These are phyloP conservation scores for Gnatocerus cornutus DNA, from an alignment of 2,888 invertebrate genomes.

Conservation along the genomic window DNA sequence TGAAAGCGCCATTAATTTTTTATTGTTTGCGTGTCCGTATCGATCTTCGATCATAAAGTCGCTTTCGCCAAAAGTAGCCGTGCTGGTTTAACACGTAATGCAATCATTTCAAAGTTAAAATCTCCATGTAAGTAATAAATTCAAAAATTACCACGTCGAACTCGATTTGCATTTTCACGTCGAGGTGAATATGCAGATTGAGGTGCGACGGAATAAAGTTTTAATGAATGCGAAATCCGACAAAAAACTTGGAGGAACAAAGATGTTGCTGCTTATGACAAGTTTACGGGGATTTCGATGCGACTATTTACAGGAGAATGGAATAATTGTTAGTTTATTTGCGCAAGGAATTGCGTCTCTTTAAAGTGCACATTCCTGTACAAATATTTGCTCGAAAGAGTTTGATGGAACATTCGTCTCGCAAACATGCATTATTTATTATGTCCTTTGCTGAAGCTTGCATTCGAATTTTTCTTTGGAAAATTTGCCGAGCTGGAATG, in stretches of 20 bases:
- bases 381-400: slow-evolving; percentile 36
- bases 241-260: background rate
- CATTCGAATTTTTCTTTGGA: slow-evolving; percentile 7
- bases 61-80: slow-evolving; percentile 20
- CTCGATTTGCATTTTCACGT: slow-evolving; percentile 27
- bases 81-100: slow-evolving; percentile 19
- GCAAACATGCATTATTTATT: slow-evolving; percentile 33
- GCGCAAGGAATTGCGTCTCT: slow-evolving; percentile 35
- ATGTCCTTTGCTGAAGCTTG: background rate
- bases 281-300: too few relatives aligned
- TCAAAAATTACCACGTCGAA: slow-evolving; percentile 24
- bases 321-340: slow-evolving; percentile 36
- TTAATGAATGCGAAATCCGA: slow-evolving; percentile 13
- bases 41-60: background rate
- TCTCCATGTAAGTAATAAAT: slow-evolving; percentile 33
- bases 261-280: too few relatives aligned
- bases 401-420: slow-evolving; percentile 17
- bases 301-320: slow-evolving; percentile 19
- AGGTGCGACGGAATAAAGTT: slow-evolving; percentile 8
- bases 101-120: slow-evolving; percentile 20
- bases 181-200: slow-evolving; percentile 27
- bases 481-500: background rate
- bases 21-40: slow-evolving; percentile 12
- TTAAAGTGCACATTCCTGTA: slow-evolving; percentile 36
- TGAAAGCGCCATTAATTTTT: slow-evolving; percentile 22